Conservation (phyloP, 1,140 invertebrate genomes). For the Trichoplusia ni region DNA sequence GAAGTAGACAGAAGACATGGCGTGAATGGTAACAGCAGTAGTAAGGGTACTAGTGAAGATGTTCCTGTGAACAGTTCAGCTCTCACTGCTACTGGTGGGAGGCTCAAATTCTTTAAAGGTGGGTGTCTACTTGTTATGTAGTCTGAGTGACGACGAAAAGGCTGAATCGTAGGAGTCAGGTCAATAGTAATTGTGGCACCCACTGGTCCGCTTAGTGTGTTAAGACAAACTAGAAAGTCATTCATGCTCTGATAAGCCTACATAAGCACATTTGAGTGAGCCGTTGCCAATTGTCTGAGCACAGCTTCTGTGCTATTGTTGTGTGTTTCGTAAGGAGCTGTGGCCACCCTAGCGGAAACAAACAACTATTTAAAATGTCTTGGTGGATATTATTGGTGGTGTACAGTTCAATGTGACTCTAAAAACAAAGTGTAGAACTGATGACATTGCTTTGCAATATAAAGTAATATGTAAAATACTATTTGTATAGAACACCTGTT, state of each 20-base stretch:
- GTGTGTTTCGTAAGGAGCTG: constrained; percentile 65
- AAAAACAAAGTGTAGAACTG: neutral
- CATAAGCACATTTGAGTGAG: constrained; percentile 68
- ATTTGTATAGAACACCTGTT: neutral
- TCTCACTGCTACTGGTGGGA: constrained; percentile 76
- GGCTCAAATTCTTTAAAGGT: constrained; percentile 85
- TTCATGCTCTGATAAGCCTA: constrained; percentile 81
- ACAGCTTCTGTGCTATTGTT: constrained; percentile 72
- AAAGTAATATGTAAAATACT: neutral
- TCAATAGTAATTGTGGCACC: neutral
- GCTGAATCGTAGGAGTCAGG: neutral
- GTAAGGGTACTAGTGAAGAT: constrained; percentile 71
- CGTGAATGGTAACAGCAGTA: constrained; percentile 84
- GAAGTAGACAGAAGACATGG: constrained; percentile 84
- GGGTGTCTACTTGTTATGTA: constrained; percentile 39
- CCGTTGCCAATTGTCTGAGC: constrained; percentile 68
- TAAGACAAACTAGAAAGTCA: constrained; percentile 77
- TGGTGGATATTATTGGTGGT: neutral
- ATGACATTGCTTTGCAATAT: neutral
- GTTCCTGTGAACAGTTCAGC: constrained; percentile 63
- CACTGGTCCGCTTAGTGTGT: constrained; percentile 12
- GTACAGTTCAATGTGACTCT: neutral
- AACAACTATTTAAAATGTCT: constrained; percentile 35
- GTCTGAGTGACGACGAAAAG: neutral
- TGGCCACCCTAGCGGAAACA: constrained; percentile 50